These are phyloP conservation scores for Pteropus rufus DNA, from an alignment of 2,797 vertebrate species.

Conservation along the genomic window DNA sequence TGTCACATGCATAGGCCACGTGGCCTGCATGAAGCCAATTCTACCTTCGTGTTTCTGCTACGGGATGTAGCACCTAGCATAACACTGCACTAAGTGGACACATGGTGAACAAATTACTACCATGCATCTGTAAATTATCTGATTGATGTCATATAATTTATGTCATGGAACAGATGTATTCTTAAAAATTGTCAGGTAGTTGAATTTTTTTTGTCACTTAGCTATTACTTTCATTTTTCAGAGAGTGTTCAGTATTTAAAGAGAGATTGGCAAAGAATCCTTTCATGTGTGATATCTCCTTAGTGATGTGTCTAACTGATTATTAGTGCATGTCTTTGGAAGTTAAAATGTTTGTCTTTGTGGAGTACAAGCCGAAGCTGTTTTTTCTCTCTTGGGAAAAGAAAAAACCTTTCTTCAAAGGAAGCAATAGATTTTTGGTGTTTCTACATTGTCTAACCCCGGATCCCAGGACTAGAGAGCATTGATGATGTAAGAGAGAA, in stretches of 20 bases:
- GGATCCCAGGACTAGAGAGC: background rate
- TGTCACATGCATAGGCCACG: background rate
- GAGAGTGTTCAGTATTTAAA: background rate
- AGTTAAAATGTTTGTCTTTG: background rate
- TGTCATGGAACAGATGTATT: background rate
- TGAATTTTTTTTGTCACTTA: background rate
- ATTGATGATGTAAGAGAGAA: background rate
- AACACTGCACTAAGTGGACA: background rate
- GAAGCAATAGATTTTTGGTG: background rate
- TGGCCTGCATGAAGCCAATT: background rate
- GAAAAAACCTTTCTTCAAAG: background rate
- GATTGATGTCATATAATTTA: background rate
- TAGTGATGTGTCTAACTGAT: background rate
- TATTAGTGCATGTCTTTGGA: background rate
- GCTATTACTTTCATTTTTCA: constrained; percentile 31
- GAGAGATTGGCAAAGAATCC: background rate
- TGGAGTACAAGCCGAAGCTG: background rate
- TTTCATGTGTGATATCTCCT: background rate
- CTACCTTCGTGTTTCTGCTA: background rate
- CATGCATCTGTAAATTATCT: background rate
- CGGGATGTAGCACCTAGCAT: background rate
- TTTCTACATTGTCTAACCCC: background rate
- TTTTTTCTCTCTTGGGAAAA: background rate
- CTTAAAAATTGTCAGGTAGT: background rate
- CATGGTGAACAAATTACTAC: background rate